phyloP scores from a whole-genome alignment of 2,797 vertebrate species.

The Acrossocheilus fasciatus region DNA sequence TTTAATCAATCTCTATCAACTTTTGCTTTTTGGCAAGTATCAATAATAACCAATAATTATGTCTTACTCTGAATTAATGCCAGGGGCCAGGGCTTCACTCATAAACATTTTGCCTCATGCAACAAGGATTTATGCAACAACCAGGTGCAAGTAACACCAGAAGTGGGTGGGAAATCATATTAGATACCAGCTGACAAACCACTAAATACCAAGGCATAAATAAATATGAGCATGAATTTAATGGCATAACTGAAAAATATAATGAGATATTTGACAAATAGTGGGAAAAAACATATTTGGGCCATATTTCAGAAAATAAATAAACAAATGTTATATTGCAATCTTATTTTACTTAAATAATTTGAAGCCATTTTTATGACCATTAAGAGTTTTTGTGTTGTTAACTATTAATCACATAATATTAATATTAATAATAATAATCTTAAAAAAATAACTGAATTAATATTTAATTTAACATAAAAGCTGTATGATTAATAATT shows the following conservation, averaged over 20 bases:
- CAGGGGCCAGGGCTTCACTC: not conserved
- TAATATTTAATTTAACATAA: not conserved
- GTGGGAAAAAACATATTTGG: not conserved
- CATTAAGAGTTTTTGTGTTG: not conserved
- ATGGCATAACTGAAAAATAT: not conserved
- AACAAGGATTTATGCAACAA: not conserved
- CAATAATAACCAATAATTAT: not conserved
- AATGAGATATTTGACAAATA: not conserved
- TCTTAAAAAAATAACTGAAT: not conserved
- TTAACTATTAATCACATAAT: not conserved
- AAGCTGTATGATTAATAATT: not conserved
- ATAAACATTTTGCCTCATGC: not conserved
- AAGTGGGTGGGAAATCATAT: not conserved
- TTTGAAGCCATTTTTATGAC: not conserved
- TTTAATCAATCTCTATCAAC: not conserved
- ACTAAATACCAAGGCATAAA: not conserved
- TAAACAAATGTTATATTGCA: not conserved
- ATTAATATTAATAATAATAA: not conserved
- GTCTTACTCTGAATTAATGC: not conserved
- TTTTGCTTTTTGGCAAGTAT: not conserved
- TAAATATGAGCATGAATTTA: not conserved
- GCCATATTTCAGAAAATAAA: not conserved
- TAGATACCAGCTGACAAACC: not conserved
- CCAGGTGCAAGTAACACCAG: not conserved
- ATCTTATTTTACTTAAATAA: not conserved